Conservation (phyloP, 2,113 vertebrate genomes). For the human (Homo sapiens) region DNA sequence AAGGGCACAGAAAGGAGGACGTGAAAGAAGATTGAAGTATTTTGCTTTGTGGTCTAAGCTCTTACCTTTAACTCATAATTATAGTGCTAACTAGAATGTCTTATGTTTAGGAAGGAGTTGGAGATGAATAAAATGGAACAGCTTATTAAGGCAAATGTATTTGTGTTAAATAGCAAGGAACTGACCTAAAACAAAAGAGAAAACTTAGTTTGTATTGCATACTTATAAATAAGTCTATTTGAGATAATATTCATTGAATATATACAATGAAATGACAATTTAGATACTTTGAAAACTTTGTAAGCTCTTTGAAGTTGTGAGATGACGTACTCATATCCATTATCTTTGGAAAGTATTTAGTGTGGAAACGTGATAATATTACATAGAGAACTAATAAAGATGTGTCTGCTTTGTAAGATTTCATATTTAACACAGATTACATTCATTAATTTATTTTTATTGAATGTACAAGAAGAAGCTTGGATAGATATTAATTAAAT, state of each 20-base stretch:
- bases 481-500: not conserved
- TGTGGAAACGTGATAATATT: not conserved
- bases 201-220: not conserved
- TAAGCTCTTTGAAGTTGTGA: constrained; percentile 8
- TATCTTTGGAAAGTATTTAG: constrained; percentile 3
- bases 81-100: not conserved
- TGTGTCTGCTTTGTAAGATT: not conserved
- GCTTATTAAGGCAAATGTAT: not conserved
- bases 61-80: not conserved
- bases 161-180: not conserved
- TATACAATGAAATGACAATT: not conserved
- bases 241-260: not conserved
- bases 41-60: constrained; percentile 41
- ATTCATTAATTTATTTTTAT: not conserved
- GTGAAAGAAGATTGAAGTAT: constrained; percentile 34
- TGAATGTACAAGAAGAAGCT: not conserved
- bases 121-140: not conserved
- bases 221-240: not conserved
- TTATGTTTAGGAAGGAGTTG: not conserved
- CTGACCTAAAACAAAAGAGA: not conserved
- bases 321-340: not conserved
- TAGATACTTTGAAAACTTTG: constrained; percentile 6
- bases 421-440: not conserved
- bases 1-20: constrained; percentile 61
- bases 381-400: not conserved